Evolutionary conservation across 2,888 invertebrate genomes (phyloP).

Genomic region (Caenorhabditis zanzibari): DNA sequence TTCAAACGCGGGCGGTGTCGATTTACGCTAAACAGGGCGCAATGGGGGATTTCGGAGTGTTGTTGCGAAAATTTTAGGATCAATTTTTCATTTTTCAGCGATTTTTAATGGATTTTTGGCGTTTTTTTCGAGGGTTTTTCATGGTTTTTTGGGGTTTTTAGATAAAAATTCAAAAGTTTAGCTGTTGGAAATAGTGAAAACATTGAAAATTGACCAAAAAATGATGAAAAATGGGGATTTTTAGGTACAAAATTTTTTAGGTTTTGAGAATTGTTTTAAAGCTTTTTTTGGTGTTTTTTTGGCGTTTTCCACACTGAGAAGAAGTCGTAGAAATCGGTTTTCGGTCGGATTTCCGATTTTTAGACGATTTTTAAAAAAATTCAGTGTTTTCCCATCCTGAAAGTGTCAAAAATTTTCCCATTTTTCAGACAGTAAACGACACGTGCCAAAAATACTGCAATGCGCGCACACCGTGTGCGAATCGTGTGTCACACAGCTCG

Average conservation of each 20-base stretch:
- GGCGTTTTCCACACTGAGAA: too few relatives aligned
- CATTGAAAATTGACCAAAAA: too few relatives aligned
- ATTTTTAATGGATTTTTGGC: background rate
- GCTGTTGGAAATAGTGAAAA: background rate
- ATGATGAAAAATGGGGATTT: too few relatives aligned
- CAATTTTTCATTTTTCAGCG: background rate
- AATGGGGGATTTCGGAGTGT: background rate
- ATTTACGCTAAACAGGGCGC: background rate
- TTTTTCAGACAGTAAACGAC: constrained; percentile 37
- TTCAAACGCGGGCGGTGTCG: background rate
- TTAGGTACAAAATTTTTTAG: too few relatives aligned
- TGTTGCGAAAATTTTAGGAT: background rate
- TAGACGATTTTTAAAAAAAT: too few relatives aligned
- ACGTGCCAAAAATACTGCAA: constrained; percentile 46
- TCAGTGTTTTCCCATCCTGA: too few relatives aligned
- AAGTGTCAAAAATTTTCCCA: background rate
- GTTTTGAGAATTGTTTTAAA: too few relatives aligned
- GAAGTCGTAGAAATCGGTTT: too few relatives aligned
- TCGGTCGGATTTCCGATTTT: too few relatives aligned
- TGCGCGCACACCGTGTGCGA: constrained; percentile 48
- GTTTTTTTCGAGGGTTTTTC: background rate
- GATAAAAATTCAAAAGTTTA: background rate
- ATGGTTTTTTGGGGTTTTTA: background rate
- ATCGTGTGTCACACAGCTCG: constrained; percentile 22
- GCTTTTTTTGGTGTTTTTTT: too few relatives aligned